Evolutionary conservation across 2,113 vertebrate species (phyloP).

Genomic region (Meriones unguiculatus): DNA sequence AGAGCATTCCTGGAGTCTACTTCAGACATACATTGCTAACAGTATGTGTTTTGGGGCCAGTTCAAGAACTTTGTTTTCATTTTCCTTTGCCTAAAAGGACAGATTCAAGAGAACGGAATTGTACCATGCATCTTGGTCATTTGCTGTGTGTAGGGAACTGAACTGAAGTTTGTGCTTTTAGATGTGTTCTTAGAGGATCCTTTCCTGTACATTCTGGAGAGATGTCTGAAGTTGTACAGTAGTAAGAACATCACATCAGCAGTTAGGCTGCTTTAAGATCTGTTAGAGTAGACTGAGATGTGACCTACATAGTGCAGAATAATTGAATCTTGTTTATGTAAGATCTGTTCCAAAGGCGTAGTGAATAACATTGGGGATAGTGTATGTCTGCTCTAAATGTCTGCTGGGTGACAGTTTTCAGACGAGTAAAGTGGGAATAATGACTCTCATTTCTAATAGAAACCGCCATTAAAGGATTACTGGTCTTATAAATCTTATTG

Average conservation of each 20-base stretch:
- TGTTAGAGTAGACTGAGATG: conserved; percentile 19
- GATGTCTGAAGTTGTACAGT: conserved; percentile 27
- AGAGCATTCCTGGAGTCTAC: background rate
- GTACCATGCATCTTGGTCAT: background rate
- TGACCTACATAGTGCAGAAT: conserved; percentile 15
- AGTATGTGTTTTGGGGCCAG: background rate
- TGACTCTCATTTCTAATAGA: background rate
- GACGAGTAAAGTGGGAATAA: conserved; percentile 1
- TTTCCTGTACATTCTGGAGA: conserved; percentile 38
- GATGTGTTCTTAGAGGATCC: conserved; percentile 2
- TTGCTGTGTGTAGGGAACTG: background rate
- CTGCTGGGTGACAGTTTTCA: conserved; percentile 22
- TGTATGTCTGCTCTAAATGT: background rate
- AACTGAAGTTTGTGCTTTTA: conserved; percentile 44
- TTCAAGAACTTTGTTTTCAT: conserved; percentile 22
- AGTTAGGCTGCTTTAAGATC: background rate
- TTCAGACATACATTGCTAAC: background rate
- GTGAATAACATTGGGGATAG: background rate
- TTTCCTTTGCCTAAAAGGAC: background rate
- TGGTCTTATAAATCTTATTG: conserved; percentile 34
- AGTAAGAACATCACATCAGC: conserved; percentile 44
- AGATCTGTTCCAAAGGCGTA: background rate
- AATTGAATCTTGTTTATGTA: conserved; percentile 13
- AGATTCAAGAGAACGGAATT: conserved; percentile 44
- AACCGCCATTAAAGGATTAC: background rate